Percentiles rank a stretch among this genome's conserved stretches.
Evolutionary conservation across 2,113 vertebrate species (phyloP).

Genomic region (Grantiella picta): DNA sequence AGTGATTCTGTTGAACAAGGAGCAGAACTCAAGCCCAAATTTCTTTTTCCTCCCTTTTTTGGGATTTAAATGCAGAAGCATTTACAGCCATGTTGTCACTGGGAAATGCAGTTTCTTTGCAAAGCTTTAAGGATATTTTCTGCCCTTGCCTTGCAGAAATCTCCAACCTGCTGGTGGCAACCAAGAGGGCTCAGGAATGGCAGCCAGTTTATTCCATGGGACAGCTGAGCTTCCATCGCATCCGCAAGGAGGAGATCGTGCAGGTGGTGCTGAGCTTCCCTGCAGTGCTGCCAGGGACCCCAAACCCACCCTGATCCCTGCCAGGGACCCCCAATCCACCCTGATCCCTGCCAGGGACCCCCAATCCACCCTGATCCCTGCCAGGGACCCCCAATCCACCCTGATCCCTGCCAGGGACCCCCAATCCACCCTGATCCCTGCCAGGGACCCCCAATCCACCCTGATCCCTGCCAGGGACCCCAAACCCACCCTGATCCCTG

Average conservation of each 20-base stretch:
- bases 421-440: too few species aligned
- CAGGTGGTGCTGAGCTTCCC: slow-evolving; percentile 73
- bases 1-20: not conserved
- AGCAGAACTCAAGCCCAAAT: not conserved
- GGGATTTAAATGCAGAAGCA: not conserved
- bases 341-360: too few species aligned
- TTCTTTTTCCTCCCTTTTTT: not conserved
- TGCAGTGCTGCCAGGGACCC: not conserved
- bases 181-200: slow-evolving; percentile 82
- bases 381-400: too few species aligned
- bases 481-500: too few species aligned
- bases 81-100: accelerated
- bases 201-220: slow-evolving; percentile 74
- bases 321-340: too few species aligned
- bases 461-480: too few species aligned
- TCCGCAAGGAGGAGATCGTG: slow-evolving; percentile 89
- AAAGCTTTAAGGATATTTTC: not conserved
- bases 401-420: too few species aligned
- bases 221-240: slow-evolving; percentile 90
- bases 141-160: slow-evolving; percentile 77
- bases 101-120: not conserved
- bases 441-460: too few species aligned
- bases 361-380: too few species aligned
- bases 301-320: too few species aligned
- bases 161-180: slow-evolving; percentile 93